Evolutionary conservation across 2,888 invertebrate species (phyloP).

Genomic region (Andrena minutula): DNA sequence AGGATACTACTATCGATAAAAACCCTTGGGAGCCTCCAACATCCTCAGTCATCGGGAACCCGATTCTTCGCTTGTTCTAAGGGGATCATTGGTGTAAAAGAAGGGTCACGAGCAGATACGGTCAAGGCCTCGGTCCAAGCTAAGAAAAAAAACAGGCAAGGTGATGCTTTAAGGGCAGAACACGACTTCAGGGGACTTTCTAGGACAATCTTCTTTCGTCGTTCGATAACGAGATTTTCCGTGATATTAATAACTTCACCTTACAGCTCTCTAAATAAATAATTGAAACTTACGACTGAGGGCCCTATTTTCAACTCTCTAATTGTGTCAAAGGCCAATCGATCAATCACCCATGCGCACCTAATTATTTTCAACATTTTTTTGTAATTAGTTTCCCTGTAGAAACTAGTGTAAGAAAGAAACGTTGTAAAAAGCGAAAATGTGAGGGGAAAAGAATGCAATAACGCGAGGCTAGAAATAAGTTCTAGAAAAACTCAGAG

Average conservation of each 20-base stretch:
- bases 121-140: slow-evolving; percentile 6
- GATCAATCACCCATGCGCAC: too few species aligned
- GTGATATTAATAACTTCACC: slow-evolving; percentile 42
- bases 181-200: slow-evolving; percentile 11
- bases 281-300: slow-evolving; percentile 12
- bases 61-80: slow-evolving; percentile 13
- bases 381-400: too few species aligned
- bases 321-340: neutral
- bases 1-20: slow-evolving; percentile 4
- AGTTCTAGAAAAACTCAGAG: neutral
- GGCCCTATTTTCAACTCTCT: neutral
- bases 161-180: neutral
- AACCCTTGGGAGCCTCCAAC: neutral
- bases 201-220: slow-evolving; percentile 19
- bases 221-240: slow-evolving; percentile 32
- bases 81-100: slow-evolving; percentile 38
- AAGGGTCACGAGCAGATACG: slow-evolving; percentile 35
- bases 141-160: slow-evolving; percentile 14
- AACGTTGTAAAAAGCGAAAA: too few species aligned
- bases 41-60: neutral
- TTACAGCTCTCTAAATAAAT: slow-evolving; percentile 16
- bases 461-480: too few species aligned
- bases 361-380: too few species aligned
- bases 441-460: too few species aligned
- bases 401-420: too few species aligned